phyloP scores from a whole-genome alignment of 2,888 invertebrate species.

The Callosobruchus maculatus region DNA sequence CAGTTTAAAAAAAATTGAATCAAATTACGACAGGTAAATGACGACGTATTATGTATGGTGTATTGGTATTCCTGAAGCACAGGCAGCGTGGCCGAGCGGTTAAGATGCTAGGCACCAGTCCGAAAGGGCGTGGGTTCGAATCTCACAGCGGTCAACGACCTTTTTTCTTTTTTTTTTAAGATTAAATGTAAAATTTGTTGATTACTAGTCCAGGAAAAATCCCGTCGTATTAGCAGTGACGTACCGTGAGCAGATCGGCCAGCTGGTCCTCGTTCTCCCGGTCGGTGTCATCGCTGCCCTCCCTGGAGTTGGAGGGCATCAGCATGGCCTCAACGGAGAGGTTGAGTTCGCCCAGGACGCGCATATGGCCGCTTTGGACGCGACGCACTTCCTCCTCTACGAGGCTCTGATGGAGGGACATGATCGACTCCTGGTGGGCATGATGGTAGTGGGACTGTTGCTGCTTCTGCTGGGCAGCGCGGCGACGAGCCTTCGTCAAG shows the following conservation, averaged over 20 bases:
- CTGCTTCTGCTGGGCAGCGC: neutral
- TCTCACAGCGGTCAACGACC: too few relatives aligned
- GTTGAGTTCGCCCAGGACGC: slow-evolving; percentile 81
- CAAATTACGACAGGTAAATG: too few relatives aligned
- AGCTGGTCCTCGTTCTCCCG: slow-evolving; percentile 60
- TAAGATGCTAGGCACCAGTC: too few relatives aligned
- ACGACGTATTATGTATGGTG: too few relatives aligned
- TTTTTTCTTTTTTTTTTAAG: too few relatives aligned
- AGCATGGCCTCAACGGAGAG: slow-evolving; percentile 84
- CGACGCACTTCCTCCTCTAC: slow-evolving; percentile 81
- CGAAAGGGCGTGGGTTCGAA: too few relatives aligned
- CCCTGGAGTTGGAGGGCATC: slow-evolving; percentile 70
- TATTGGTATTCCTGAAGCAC: too few relatives aligned
- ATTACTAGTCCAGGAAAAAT: too few relatives aligned
- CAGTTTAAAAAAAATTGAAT: too few relatives aligned
- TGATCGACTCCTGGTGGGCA: slow-evolving; percentile 51
- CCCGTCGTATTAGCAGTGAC: neutral
- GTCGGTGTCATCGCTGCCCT: slow-evolving; percentile 60
- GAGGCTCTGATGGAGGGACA: slow-evolving; percentile 66
- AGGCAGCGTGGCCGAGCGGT: too few relatives aligned
- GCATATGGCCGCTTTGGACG: slow-evolving; percentile 77
- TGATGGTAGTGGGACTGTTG: slow-evolving; percentile 11
- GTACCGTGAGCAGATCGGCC: slow-evolving; percentile 59
- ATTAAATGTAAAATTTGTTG: too few relatives aligned
- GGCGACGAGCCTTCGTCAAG: slow-evolving; percentile 45